phyloP scores from a whole-genome alignment of 2,888 invertebrate genomes.

The Acleris cristana region DNA sequence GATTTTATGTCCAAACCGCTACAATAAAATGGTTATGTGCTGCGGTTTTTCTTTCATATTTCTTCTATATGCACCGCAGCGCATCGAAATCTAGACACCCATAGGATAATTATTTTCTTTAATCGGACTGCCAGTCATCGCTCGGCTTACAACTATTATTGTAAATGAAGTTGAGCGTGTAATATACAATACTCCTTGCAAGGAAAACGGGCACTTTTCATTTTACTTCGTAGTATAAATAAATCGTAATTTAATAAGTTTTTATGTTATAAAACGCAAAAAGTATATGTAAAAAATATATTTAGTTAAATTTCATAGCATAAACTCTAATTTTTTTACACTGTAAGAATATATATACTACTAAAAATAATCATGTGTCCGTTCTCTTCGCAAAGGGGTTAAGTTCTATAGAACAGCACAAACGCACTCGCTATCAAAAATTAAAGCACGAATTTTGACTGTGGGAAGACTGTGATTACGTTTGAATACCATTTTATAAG shows the following conservation, averaged over 20 bases:
- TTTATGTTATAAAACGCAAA: no score
- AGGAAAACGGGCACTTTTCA: neutral
- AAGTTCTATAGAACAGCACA: neutral
- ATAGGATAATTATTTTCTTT: neutral
- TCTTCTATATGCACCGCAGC: slow-evolving; percentile 1
- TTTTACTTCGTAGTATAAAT: neutral
- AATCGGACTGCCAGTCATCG: neutral
- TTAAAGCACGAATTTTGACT: slow-evolving; percentile 1
- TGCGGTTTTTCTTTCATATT: neutral
- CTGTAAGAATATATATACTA: no score
- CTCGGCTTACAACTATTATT: neutral
- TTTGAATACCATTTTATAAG: slow-evolving; percentile 12
- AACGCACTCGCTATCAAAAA: neutral
- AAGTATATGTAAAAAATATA: no score
- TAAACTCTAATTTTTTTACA: no score
- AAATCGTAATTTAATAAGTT: no score
- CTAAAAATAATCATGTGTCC: no score
- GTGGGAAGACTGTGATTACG: slow-evolving; percentile 11
- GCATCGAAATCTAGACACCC: neutral
- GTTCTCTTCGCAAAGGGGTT: no score
- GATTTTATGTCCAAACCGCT: slow-evolving; percentile 23
- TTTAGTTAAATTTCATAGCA: no score
- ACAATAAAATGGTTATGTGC: slow-evolving; percentile 9
- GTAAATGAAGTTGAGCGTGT: neutral
- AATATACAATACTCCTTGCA: neutral